phyloP scores from a whole-genome alignment of 2,797 vertebrate genomes.

The Sebastes vulpes region DNA sequence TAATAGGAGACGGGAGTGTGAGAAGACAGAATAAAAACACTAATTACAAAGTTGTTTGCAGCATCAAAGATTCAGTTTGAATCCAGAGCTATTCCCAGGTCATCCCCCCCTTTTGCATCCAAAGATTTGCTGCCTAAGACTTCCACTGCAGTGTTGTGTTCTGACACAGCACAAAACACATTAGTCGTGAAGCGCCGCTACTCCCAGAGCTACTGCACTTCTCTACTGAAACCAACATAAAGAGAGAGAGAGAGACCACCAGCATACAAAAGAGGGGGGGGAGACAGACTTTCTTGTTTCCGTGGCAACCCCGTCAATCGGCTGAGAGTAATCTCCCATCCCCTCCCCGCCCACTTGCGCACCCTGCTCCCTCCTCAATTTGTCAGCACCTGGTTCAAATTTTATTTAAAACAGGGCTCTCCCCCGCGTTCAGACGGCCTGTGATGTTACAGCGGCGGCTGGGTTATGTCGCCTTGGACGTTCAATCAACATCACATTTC shows the following conservation, averaged over 20 bases:
- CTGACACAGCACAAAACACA: conserved; percentile 47
- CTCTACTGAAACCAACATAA: conserved; percentile 43
- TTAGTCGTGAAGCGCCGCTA: conserved; percentile 1
- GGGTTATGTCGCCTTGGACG: neutral
- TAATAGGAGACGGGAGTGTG: neutral
- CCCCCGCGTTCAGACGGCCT: conserved; percentile 20
- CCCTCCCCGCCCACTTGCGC: conserved; percentile 59
- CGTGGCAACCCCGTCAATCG: conserved; percentile 79
- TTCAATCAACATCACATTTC: neutral
- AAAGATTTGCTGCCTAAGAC: neutral
- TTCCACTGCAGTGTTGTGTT: conserved; percentile 5
- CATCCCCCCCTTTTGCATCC: neutral
- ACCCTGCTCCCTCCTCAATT: conserved; percentile 55
- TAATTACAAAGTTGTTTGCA: neutral
- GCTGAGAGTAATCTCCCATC: conserved; percentile 67
- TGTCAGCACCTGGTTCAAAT: conserved; percentile 63
- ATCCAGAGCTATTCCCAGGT: neutral
- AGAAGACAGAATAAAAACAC: neutral
- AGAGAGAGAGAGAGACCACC: conserved; percentile 60
- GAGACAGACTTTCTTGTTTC: conserved; percentile 81
- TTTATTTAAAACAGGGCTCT: conserved; percentile 31
- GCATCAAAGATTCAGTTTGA: conserved; percentile 6
- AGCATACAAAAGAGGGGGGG: conserved; percentile 78
- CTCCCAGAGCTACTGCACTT: conserved; percentile 60
- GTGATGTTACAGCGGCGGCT: neutral